Evolutionary conservation across 1,140 invertebrate genomes (phyloP).

Genomic region (Drosophila kohkoa): DNA sequence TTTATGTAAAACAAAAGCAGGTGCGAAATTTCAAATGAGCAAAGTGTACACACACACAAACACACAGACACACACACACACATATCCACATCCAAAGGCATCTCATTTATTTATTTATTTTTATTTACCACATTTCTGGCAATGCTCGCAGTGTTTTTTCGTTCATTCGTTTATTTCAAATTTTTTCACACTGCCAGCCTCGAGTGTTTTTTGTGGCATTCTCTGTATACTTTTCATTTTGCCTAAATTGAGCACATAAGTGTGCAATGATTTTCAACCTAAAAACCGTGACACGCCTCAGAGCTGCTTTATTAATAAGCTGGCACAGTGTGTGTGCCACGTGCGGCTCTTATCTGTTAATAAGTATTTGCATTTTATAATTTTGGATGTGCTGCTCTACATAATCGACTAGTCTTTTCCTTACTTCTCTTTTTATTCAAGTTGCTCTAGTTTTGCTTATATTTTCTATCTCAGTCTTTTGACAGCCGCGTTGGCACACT

Average conservation of each 20-base stretch:
- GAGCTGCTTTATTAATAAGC: conserved; percentile 55
- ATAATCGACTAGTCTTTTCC: neutral
- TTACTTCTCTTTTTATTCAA: neutral
- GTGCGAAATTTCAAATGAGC: conserved; percentile 68
- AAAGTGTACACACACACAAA: neutral
- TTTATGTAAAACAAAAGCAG: conserved; percentile 49
- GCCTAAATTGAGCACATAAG: conserved; percentile 45
- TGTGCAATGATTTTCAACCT: conserved; percentile 32
- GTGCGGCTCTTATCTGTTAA: conserved; percentile 54
- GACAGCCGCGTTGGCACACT: neutral
- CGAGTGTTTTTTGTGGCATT: neutral
- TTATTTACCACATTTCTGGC: conserved; percentile 34
- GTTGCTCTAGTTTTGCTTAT: neutral
- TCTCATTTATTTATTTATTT: conserved; percentile 61
- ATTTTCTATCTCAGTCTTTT: conserved; percentile 1
- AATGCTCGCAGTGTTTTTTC: conserved; percentile 29
- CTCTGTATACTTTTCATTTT: conserved; percentile 43
- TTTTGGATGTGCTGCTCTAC: conserved; percentile 16
- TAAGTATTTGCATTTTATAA: conserved; percentile 34
- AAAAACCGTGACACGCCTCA: conserved; percentile 35
- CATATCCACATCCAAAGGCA: neutral
- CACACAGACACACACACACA: neutral
- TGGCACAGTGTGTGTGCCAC: conserved; percentile 19
- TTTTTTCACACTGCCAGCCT: conserved; percentile 21
- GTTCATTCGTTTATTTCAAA: conserved; percentile 26